Percentiles rank a stretch among this genome's conserved stretches.
These are phyloP conservation scores for Amblyraja radiata DNA, from an alignment of 2,797 vertebrate species.

Conservation along the genomic window DNA sequence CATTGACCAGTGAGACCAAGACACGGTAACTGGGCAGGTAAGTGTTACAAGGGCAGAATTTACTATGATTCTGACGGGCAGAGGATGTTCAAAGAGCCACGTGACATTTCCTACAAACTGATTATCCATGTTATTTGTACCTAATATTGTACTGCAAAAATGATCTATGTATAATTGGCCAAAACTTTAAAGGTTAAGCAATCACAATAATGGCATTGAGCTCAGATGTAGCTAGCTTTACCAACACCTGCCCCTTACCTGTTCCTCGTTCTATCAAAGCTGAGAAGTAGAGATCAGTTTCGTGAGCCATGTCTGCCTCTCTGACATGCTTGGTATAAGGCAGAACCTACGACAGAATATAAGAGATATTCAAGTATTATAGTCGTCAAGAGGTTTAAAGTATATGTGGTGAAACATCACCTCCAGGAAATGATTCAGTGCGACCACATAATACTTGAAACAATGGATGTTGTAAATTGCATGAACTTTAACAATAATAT, in stretches of 20 bases:
- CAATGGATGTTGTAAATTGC: background rate
- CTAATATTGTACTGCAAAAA: background rate
- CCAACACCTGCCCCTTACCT: conserved; percentile 53
- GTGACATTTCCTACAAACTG: too few species aligned
- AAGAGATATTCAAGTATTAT: background rate
- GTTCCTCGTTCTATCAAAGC: conserved; percentile 87
- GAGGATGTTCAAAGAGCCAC: too few species aligned
- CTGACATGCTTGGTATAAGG: conserved; percentile 74
- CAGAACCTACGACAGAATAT: conserved; percentile 58
- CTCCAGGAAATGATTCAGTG: background rate
- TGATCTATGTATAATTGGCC: background rate
- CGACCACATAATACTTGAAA: background rate
- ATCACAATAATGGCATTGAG: background rate
- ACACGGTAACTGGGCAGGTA: too few species aligned
- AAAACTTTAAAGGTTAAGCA: background rate
- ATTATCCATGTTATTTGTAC: background rate
- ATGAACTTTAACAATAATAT: background rate
- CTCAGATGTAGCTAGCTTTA: background rate
- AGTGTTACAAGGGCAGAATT: too few species aligned
- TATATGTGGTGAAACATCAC: background rate
- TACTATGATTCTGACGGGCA: too few species aligned
- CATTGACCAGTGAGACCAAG: too few species aligned
- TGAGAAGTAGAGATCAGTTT: conserved; percentile 85
- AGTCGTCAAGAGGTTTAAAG: too few species aligned
- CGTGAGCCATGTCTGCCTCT: conserved; percentile 76